phyloP scores from a whole-genome alignment of 1,140 invertebrate species.

The Drosophila repletoides region DNA sequence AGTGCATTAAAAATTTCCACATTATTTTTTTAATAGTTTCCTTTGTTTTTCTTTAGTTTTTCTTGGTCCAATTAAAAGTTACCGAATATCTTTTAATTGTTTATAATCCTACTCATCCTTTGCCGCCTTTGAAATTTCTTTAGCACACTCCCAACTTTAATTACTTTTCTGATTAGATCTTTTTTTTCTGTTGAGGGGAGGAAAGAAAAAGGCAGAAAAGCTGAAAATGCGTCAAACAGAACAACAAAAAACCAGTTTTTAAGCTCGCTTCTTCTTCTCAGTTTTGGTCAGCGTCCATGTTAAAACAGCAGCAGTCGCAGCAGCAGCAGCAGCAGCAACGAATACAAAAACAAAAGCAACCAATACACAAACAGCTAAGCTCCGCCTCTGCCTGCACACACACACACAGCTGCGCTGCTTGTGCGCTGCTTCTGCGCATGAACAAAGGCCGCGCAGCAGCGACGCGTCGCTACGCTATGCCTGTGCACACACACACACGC shows the following conservation, averaged over 20 bases:
- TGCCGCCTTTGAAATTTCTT: constrained; percentile 16
- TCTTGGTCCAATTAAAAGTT: constrained; percentile 38
- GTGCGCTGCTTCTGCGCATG: constrained; percentile 57
- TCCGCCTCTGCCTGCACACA: constrained; percentile 56
- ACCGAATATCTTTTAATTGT: too few relatives aligned
- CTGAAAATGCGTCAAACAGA: constrained; percentile 57
- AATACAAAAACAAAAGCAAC: constrained; percentile 46
- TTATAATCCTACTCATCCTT: constrained; percentile 22
- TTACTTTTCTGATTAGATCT: constrained; percentile 69
- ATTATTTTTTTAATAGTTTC: too few relatives aligned
- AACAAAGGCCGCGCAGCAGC: constrained; percentile 54
- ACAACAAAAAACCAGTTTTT: constrained; percentile 65
- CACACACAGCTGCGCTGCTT: constrained; percentile 19
- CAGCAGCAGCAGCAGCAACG: background rate
- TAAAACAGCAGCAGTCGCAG: constrained; percentile 44
- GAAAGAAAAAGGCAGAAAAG: constrained; percentile 13
- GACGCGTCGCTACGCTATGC: background rate
- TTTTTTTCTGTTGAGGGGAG: background rate
- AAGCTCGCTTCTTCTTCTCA: constrained; percentile 24
- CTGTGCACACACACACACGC: background rate
- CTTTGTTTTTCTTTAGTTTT: too few relatives aligned
- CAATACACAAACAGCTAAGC: constrained; percentile 37
- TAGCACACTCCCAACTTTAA: constrained; percentile 47
- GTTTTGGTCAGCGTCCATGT: constrained; percentile 61
- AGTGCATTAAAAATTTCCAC: too few relatives aligned